Evolutionary conservation across 2,113 vertebrate genomes (phyloP).

Genomic region (Zapornia atra): DNA sequence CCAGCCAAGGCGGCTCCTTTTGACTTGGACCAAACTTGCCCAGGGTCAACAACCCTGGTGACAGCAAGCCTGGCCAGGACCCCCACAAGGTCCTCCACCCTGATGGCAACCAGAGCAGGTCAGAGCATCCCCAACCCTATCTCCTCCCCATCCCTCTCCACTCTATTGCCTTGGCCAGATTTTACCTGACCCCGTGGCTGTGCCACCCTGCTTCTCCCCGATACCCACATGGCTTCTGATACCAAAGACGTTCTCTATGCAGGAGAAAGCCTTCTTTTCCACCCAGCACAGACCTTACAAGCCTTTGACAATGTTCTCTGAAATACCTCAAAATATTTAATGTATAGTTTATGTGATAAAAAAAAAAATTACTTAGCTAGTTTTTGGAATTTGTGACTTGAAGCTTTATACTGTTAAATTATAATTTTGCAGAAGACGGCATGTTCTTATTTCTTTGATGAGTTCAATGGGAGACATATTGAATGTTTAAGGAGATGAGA

Average conservation of each 20-base stretch:
- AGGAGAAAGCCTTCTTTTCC: constrained; percentile 74
- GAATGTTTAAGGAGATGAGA: constrained; percentile 84
- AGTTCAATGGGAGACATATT: constrained; percentile 90
- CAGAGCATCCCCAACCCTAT: neutral
- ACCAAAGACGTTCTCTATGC: constrained; percentile 75
- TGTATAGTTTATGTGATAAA: constrained; percentile 99
- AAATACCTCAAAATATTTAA: constrained; percentile 99
- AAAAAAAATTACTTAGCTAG: constrained; percentile 91
- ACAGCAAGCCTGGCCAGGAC: accelerated
- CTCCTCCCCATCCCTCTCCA: neutral
- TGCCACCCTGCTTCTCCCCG: neutral
- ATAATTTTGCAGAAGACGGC: constrained; percentile 89
- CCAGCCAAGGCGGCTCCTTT: accelerated
- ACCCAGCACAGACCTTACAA: constrained; percentile 90
- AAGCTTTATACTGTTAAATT: constrained; percentile 99
- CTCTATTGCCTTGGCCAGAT: constrained; percentile 13
- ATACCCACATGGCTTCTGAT: constrained; percentile 47
- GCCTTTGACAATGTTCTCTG: constrained; percentile 99
- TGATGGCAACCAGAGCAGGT: neutral
- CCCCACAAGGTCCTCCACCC: neutral
- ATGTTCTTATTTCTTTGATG: constrained; percentile 85
- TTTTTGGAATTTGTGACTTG: constrained; percentile 99
- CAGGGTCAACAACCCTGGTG: neutral
- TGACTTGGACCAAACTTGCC: neutral
- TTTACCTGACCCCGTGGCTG: neutral